Percentiles rank a stretch among this genome's conserved stretches.
These are phyloP conservation scores for Rhodinocichla rosea DNA, from an alignment of 2,113 vertebrate genomes.

Conservation along the genomic window DNA sequence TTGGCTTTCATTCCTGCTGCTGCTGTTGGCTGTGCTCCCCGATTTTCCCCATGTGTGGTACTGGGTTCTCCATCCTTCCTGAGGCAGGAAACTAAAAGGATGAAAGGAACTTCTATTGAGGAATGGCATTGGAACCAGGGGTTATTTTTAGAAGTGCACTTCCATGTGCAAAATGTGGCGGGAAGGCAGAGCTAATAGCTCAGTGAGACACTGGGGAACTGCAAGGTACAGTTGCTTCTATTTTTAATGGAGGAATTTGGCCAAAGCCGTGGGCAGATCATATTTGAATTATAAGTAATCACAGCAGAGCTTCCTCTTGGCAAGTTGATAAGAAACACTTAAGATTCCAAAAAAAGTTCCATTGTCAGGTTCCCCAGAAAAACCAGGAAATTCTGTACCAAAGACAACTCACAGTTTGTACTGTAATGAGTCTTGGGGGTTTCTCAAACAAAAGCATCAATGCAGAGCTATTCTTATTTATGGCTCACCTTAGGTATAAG, in stretches of 20 bases:
- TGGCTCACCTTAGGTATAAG: not conserved
- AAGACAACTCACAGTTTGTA: not conserved
- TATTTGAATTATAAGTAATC: not conserved
- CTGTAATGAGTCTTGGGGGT: not conserved
- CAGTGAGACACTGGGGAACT: not conserved
- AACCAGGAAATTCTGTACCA: not conserved
- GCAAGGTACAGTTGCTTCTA: not conserved
- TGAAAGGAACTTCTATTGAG: not conserved
- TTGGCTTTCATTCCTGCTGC: not conserved
- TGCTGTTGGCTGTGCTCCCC: not conserved
- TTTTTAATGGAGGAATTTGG: not conserved
- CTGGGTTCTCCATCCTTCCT: not conserved
- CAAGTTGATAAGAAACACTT: not conserved
- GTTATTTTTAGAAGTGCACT: not conserved
- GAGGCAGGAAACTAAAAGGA: not conserved
- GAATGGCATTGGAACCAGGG: not conserved
- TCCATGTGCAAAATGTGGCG: not conserved
- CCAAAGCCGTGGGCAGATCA: not conserved
- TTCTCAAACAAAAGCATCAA: not conserved
- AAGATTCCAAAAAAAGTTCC: not conserved
- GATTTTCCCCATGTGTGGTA: fast-evolving
- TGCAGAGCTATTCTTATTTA: not conserved
- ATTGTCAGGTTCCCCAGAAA: not conserved
- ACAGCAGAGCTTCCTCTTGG: not conserved
- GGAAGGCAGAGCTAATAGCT: not conserved